These are phyloP conservation scores for Gavia stellata DNA, from an alignment of 2,113 vertebrate genomes.

Conservation along the genomic window DNA sequence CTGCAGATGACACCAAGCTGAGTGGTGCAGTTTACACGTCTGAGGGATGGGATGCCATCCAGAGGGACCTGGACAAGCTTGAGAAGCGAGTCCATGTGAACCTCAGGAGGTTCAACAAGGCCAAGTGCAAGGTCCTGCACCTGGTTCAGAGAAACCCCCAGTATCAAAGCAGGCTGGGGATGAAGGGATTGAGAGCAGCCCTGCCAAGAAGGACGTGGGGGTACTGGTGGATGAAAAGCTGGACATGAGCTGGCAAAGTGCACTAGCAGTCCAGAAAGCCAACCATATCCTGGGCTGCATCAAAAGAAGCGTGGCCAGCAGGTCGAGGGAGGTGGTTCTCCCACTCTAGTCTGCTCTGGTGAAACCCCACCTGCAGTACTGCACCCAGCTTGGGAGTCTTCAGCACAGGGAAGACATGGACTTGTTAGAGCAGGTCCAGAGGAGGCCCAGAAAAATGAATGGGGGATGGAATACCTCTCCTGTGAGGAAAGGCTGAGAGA, in stretches of 20 bases:
- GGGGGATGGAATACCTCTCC: no score
- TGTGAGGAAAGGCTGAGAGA: background rate
- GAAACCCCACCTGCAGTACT: background rate
- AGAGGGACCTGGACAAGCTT: background rate
- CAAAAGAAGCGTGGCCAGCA: background rate
- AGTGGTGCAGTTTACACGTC: background rate
- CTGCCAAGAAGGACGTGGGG: background rate
- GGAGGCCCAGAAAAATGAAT: background rate
- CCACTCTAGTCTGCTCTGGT: background rate
- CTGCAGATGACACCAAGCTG: background rate
- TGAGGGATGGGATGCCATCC: background rate
- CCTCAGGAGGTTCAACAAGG: background rate
- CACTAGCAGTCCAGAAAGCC: background rate
- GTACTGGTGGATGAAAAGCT: background rate
- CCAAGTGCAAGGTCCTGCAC: background rate
- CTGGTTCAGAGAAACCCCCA: fast-evolving
- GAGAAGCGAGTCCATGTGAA: background rate
- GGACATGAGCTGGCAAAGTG: background rate
- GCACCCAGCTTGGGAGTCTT: no score
- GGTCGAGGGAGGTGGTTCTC: background rate
- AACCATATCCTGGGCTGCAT: no score
- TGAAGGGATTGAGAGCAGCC: background rate
- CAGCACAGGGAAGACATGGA: background rate
- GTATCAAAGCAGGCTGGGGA: background rate
- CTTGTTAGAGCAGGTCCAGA: background rate